A percentile compares a stretch with the other conserved stretches of the same genome.
Conservation (phyloP, 2,888 invertebrate species). For the Dioctria linearis region DNA sequence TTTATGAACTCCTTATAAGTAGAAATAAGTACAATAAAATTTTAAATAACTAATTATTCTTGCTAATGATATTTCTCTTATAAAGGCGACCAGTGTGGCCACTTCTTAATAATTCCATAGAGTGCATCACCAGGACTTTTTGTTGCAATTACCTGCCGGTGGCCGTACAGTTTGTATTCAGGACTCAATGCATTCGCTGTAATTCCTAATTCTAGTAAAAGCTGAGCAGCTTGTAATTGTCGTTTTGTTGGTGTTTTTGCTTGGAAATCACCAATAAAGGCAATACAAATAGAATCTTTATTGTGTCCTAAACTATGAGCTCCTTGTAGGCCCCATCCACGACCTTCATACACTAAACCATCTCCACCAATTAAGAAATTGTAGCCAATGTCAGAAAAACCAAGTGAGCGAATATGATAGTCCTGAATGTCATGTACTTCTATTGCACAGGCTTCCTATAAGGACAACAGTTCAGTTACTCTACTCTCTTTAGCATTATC, state of each 20-base stretch:
- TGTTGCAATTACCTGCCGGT: conserved; percentile 78
- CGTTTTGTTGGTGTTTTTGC: conserved; percentile 69
- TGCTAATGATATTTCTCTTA: background rate
- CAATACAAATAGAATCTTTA: conserved; percentile 65
- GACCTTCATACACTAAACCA: conserved; percentile 68
- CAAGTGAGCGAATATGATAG: conserved; percentile 65
- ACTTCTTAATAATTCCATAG: conserved; percentile 76
- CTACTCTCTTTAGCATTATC: background rate
- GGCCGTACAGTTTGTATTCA: conserved; percentile 79
- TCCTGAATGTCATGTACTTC: conserved; percentile 65
- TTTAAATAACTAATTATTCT: no score
- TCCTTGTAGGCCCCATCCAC: conserved; percentile 66
- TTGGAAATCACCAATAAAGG: conserved; percentile 64
- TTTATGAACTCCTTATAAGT: no score
- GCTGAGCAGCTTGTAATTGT: conserved; percentile 74
- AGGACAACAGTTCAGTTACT: background rate
- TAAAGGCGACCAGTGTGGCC: conserved; percentile 75
- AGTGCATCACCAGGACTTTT: conserved; percentile 80
- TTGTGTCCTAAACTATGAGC: conserved; percentile 67
- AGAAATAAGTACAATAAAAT: no score
- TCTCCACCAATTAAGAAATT: conserved; percentile 67
- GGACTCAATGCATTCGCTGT: conserved; percentile 73
- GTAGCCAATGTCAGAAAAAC: conserved; percentile 68
- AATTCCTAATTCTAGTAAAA: conserved; percentile 75
- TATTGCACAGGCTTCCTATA: conserved; percentile 62